Base-by-base conservation (phyloP, 2,797 vertebrate species). In the Sebastes hopkinsi region DNA sequence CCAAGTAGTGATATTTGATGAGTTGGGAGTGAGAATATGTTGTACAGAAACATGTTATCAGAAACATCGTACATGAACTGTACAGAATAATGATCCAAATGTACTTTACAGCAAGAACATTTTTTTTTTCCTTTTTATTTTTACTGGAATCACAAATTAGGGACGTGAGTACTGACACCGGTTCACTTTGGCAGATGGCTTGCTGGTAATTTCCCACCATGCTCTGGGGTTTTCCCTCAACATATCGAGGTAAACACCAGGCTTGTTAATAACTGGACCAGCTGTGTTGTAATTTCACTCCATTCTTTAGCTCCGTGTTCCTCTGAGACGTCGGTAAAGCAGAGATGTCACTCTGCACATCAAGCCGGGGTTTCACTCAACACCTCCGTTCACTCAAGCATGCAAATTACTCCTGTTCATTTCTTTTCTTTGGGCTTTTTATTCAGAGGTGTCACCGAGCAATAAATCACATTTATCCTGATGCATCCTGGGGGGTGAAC, bases 401-500 rank as follows among this genome's bases (percentile, higher is more conserved):
- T 79, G 8, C 54, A 62, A 27, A 77, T 68, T 16, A 67, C 30
- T 36, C 10, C 0, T 25, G 69, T 60, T 52, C 11, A 11, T 20
- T 25, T 30, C 2, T 70, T 29, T 65, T 72, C 10, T 34, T 22
- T 12, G 34, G 14, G 29, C 42, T 2, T 46, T 4, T 2, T 59
- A 50, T 58, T 20, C 69, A 32, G 58, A 74, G 67, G 56, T 13
- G 78, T 77, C 77, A 72, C 71, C 1, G 16, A 72, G 72, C 36
- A 46, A 18, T 66, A 70, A 65, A 36, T 87, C 62, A 70, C 58
- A 72, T 81, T 72, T 25, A 79, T 77, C 25, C 77, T 50, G 75
- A 68, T 67, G 81, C 65, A 75, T 88, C 66, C 68, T 79, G 55
- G 69, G 30, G 83, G 60, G 79, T 71, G 59, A 75, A 77, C 42